Conservation (phyloP, 2,888 invertebrate genomes). For the Apotomis turbidana region DNA sequence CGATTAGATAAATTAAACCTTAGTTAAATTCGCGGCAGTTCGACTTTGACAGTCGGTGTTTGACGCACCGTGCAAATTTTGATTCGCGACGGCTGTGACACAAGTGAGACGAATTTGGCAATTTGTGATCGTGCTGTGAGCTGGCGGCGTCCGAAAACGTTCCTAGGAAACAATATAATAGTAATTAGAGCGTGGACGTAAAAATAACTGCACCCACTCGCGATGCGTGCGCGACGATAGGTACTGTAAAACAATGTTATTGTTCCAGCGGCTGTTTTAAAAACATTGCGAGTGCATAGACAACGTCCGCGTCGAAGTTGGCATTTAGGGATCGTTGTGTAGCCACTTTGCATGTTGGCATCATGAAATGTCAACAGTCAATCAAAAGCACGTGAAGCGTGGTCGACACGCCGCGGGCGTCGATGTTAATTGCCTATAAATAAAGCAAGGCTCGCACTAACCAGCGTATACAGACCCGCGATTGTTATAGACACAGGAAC, state of each 20-base stretch:
- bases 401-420: conserved; percentile 54
- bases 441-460: conserved; percentile 40
- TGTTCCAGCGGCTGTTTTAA: conserved; percentile 43
- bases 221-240: conserved; percentile 48
- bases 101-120: conserved; percentile 64
- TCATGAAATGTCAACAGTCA: conserved; percentile 70
- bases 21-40: conserved; percentile 49
- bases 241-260: conserved; percentile 48
- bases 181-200: conserved; percentile 64
- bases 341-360: conserved; percentile 43
- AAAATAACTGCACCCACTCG: conserved; percentile 60
- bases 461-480: conserved; percentile 22
- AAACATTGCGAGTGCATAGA: conserved; percentile 17
- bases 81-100: conserved; percentile 61
- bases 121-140: conserved; percentile 67
- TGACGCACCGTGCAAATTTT: conserved; percentile 58
- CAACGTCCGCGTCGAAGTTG: conserved; percentile 30
- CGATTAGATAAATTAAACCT: conserved; percentile 46
- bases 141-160: conserved; percentile 56
- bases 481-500: conserved; percentile 24
- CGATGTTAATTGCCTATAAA: conserved; percentile 70
- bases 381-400: conserved; percentile 65
- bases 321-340: conserved; percentile 34
- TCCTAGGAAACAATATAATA: conserved; percentile 59
- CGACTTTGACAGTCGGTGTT: conserved; percentile 55